Conservation (phyloP, 2,888 invertebrate genomes). For the Allygus modestus region DNA sequence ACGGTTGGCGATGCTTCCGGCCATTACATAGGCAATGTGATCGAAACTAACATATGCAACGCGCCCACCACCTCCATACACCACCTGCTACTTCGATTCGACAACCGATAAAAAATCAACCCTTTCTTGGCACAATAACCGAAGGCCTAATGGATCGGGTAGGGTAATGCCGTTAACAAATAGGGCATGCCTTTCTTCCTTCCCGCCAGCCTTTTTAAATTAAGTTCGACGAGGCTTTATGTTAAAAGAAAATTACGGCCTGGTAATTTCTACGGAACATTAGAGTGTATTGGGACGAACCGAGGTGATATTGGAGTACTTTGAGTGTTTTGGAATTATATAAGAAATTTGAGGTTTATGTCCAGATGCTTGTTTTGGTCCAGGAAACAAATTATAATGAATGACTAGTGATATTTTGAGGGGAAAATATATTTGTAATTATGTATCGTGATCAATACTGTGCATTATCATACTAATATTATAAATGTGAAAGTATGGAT, state of each 20-base stretch:
- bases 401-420: too few relatives aligned
- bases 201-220: slow-evolving; percentile 31
- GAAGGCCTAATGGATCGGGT: slow-evolving; percentile 64
- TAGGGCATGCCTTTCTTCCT: slow-evolving; percentile 28
- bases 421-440: too few relatives aligned
- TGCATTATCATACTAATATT: too few relatives aligned
- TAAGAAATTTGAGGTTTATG: too few relatives aligned
- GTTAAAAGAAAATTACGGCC: slow-evolving; percentile 33
- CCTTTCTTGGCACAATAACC: slow-evolving; percentile 65
- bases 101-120: slow-evolving; percentile 65
- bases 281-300: neutral
- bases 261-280: neutral
- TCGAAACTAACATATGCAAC: slow-evolving; percentile 41
- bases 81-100: slow-evolving; percentile 63
- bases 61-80: neutral
- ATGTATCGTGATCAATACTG: too few relatives aligned
- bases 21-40: slow-evolving; percentile 35
- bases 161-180: slow-evolving; percentile 57
- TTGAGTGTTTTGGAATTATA: too few relatives aligned
- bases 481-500: too few relatives aligned
- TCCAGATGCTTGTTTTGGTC: too few relatives aligned
- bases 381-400: too few relatives aligned
- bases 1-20: slow-evolving; percentile 24
- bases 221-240: slow-evolving; percentile 24
- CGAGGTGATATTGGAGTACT: neutral